These are phyloP conservation scores for Uria aalge DNA, from an alignment of 2,113 vertebrate species.

Conservation along the genomic window DNA sequence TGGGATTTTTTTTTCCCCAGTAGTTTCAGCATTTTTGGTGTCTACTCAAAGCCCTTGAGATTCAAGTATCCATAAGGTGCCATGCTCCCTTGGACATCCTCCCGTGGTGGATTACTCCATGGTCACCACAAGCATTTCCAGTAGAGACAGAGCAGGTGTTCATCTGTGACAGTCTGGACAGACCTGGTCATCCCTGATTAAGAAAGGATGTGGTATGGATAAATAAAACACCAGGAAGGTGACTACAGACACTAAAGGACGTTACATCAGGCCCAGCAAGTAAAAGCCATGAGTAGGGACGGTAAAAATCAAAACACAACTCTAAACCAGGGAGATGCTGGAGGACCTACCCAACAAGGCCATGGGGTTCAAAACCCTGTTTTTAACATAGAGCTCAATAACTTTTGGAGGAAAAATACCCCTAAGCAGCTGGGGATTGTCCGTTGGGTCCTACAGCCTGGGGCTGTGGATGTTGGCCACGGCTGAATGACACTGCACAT, in stretches of 20 bases:
- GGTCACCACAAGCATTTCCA: background rate
- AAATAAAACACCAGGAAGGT: background rate
- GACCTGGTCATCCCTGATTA: background rate
- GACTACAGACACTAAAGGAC: background rate
- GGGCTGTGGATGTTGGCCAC: background rate
- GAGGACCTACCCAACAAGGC: background rate
- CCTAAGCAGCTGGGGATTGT: background rate
- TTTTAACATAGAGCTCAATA: background rate
- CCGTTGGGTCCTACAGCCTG: background rate
- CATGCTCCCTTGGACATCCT: background rate
- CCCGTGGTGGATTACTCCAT: background rate
- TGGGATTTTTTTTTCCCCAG: background rate
- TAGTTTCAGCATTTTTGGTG: background rate
- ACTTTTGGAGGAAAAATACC: background rate
- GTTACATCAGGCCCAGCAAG: background rate
- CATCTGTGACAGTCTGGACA: background rate
- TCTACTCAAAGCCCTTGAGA: background rate
- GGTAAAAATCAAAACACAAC: background rate
- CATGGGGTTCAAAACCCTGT: background rate
- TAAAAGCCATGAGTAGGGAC: background rate
- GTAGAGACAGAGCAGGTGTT: background rate
- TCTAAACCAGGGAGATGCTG: background rate
- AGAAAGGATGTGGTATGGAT: background rate
- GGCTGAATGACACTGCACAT: fast-evolving
- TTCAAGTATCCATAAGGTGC: background rate